Evolutionary conservation across 2,888 invertebrate genomes (phyloP), one percentile per base, ranked within the genome.

Genomic region (Protonemura montana): DNA sequence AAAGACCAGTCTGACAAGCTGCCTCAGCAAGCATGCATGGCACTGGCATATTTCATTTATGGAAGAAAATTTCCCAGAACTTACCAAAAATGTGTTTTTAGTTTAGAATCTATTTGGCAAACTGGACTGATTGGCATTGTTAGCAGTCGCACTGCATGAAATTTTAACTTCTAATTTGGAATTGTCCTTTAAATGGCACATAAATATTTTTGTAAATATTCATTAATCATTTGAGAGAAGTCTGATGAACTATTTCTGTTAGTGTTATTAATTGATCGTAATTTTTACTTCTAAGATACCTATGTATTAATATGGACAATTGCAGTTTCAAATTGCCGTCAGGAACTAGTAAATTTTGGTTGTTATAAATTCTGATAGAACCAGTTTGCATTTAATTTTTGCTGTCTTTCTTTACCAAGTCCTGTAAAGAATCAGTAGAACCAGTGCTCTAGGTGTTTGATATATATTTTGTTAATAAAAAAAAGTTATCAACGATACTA

Each of bases 391-490:
- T 59, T 59, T 59, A 59, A 59, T 59, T 59, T 41, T 59, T 59
- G 59, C 59, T 59, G 59, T 59, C 59, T 59, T 59, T 35, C 35
- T 35, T 21, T 59, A 59, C 59, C 59, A 59, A 59, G 59, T 21
- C 16, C 59, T 10, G 13, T 59, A 21, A 59, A 59, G 59, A 59
- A 59, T 21, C 21, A 59, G 59, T 59, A 59, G 59, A 59, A 59
- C 59, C 59, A 59, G 59, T 59, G 59, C 59, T 59, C 59, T 59
- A 59, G 59, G 21, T 59, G 59, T 59, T 59, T 59, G 59, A 59
- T 59, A 59, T 59, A 59, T 59, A 59, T 59, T 59, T 59, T 59
- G 59, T 59, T 59, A 59, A 59, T 59, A 59, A 59, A 59, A 59
- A 59, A 21, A 59, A 16, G 21, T 59, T 2, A 16, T 2, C 13